These are phyloP conservation scores for Drosophila peninsularis DNA, from an alignment of 2,888 invertebrate species.

Conservation along the genomic window DNA sequence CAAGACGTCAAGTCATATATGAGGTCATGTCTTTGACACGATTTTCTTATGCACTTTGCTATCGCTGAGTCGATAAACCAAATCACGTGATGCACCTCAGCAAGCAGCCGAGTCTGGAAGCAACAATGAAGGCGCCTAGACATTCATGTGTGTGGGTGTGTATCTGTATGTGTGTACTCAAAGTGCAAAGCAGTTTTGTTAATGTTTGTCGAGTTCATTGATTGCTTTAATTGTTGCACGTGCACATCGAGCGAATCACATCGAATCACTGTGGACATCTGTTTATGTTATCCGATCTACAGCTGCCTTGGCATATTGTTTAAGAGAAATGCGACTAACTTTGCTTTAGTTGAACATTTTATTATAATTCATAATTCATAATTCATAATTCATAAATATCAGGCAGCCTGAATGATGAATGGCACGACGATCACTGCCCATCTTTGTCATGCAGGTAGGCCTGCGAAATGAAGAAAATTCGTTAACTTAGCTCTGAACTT, in stretches of 20 bases:
- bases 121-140: too few relatives aligned
- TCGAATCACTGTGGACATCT: too few relatives aligned
- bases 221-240: not conserved
- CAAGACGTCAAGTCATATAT: not conserved
- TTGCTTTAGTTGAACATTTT: not conserved
- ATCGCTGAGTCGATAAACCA: not conserved
- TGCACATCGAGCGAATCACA: too few relatives aligned
- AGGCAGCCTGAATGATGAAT: not conserved
- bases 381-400: not conserved
- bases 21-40: not conserved
- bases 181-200: not conserved
- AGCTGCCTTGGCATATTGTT: too few relatives aligned
- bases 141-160: too few relatives aligned
- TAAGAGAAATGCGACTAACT: not conserved
- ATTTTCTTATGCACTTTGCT: not conserved
- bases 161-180: not conserved
- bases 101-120: too few relatives aligned
- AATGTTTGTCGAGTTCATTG: not conserved
- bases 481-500: not conserved
- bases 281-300: not conserved
- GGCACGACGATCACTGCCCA: not conserved
- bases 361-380: not conserved
- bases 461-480: not conserved
- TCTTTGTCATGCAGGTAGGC: not conserved
- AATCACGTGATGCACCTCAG: not conserved